Evolutionary conservation across 2,113 vertebrate genomes (phyloP).

Genomic region (Thermophis baileyi): DNA sequence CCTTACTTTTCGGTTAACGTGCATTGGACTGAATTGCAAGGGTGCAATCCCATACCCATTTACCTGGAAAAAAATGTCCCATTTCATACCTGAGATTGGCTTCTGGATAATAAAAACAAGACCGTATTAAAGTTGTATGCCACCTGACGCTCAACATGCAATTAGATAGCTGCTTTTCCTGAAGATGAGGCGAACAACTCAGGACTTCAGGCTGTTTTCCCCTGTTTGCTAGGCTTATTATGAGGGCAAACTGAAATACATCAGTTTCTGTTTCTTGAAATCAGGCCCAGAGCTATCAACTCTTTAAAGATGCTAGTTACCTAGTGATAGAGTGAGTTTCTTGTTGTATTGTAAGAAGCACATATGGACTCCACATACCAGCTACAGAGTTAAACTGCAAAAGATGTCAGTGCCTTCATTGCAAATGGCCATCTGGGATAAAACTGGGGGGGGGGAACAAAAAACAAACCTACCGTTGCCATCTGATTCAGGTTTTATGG

Average conservation of each 20-base stretch:
- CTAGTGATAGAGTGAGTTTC: background rate
- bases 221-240: background rate
- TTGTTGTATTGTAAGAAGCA: background rate
- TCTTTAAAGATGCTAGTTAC: background rate
- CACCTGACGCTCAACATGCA: background rate
- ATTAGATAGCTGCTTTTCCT: background rate
- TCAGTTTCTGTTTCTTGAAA: background rate
- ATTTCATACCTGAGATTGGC: background rate
- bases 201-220: background rate
- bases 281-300: background rate
- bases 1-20: background rate
- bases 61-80: background rate
- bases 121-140: background rate
- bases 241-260: background rate
- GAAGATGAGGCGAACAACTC: background rate
- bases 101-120: background rate
- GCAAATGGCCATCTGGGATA: background rate
- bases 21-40: background rate
- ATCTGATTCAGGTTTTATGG: background rate
- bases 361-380: background rate
- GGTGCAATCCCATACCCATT: background rate
- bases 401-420: background rate
- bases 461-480: background rate
- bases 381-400: background rate
- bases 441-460: accelerated